Evolutionary conservation across 2,888 invertebrate species (phyloP), one percentile per base, ranked within the genome.

Genomic region (Drosophila longiperda): DNA sequence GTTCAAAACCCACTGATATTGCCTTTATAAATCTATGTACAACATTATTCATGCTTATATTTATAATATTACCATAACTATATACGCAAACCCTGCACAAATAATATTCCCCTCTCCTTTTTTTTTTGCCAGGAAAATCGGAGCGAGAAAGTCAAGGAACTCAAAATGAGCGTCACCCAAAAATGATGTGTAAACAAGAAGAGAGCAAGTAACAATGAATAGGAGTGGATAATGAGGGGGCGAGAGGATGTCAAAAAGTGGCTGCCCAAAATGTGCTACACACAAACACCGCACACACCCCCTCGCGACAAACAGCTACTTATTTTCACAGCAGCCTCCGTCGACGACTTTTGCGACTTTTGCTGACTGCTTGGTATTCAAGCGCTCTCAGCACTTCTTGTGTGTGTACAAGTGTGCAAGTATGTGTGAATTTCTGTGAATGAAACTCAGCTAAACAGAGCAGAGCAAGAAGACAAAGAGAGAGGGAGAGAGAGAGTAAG

Each of bases 131-230:
- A 33, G 63, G 61, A 72, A 65, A 64, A 66, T 69, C 69, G 73
- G 15, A 64, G 76, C 78, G n/a, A 62, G 75, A 78, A 90, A 90
- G 89, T 89, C 91, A 89, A 89, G 84, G 91, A 89, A 90, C 89
- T 90, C 83, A 65, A 76, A 77, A 68, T 80, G 66, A 80, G 78
- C 78, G 77, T 73, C 73, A 67, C 17, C 23, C 36, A 26, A 78
- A 83, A 77, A 86, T 74, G 62, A 80, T 81, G 85, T 84, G 84
- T 82, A 84, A 84, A 84, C 84, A 84, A 38, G 15, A 8, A 55
- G 34, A 45, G 34, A 36, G 42, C 38, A 17, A 26, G 40, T 23
- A 32, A 32, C 29, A 17, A 2, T 11, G 34, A 20, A 4, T 29
- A 6, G 29, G 6, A 17, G 15, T 20, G n/a, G 0, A 3, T n/a